Evolutionary conservation across 2,888 invertebrate genomes (phyloP), one percentile per base, ranked within the genome.

Genomic region (Aplocera efformata): DNA sequence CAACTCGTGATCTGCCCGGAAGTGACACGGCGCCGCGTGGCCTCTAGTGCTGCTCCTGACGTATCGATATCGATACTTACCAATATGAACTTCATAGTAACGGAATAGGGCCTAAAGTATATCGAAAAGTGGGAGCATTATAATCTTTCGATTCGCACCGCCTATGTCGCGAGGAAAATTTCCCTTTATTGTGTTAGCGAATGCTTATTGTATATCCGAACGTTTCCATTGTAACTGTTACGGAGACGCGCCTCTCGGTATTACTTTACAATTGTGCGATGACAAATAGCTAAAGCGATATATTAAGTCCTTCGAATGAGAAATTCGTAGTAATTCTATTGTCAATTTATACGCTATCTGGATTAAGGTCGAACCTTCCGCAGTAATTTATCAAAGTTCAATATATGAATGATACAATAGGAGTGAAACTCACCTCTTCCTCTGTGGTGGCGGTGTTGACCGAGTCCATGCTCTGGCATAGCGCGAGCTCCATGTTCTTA

Each of bases 401-500:
- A 10, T 27, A 29, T 27, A 33, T 30, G 7, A 29, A 40, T 3
- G 3, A 17, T 3, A 17, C 5, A 17, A 17, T 10, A 33, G 13
- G 26, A 36, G n/a, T 9, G 6, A n/a, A 5, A 56, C 94, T 91
- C 72, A 98, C 98, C 97, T 98, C 98, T 92, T 98, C 98, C 90
- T 98, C 98, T 81, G 96, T 95, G 80, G 96, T 95, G 76, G 94
- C 94, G 66, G 97, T 97, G 90, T 97, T 97, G 79, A 98, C 98
- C 69, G 97, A 97, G 90, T 98, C 98, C 97, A 98, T 97, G 90
- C 97, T 97, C 90, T 98, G 97, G 80, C 97, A 97, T 74, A 96
- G 91, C 71, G 96, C 94, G 77, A 93, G 90, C 74, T 89, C 89
- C 89, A 89, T 89, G 67, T 63, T 85, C 79, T 88, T 84, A 68